A percentile compares a stretch with the other conserved stretches of the same genome.
phyloP scores from a whole-genome alignment of 2,888 invertebrate genomes.

The Melanostoma mellinum region DNA sequence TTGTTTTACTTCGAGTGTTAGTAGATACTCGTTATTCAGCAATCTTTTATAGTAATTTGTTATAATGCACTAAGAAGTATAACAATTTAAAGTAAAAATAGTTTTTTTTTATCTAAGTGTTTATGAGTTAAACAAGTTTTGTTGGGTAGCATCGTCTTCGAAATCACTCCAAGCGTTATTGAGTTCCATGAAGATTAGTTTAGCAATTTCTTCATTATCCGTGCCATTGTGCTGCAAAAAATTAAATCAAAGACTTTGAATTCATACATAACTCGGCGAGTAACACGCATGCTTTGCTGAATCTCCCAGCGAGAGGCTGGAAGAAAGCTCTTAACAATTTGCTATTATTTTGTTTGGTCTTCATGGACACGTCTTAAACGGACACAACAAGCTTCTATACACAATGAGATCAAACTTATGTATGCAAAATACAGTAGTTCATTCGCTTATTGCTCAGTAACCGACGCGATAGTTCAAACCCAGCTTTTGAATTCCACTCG shows the following conservation, averaged over 20 bases:
- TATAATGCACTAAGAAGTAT: slow-evolving; percentile 14
- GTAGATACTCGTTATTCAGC: slow-evolving; percentile 19
- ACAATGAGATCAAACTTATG: no score
- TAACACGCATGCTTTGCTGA: background rate
- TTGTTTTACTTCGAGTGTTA: slow-evolving; percentile 12
- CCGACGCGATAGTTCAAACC: no score
- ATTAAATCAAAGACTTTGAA: slow-evolving; percentile 30
- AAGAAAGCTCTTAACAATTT: no score
- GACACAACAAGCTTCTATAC: no score
- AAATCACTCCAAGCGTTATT: slow-evolving; percentile 99
- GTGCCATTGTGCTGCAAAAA: slow-evolving; percentile 93
- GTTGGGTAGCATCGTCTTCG: slow-evolving; percentile 89
- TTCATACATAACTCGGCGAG: slow-evolving; percentile 56
- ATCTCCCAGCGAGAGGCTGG: no score
- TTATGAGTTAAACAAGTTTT: slow-evolving; percentile 85
- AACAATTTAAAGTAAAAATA: slow-evolving; percentile 31
- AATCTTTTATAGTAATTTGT: slow-evolving; percentile 1
- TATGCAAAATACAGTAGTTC: no score
- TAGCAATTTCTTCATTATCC: slow-evolving; percentile 95
- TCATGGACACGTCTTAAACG: no score
- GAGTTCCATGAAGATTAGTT: slow-evolving; percentile 98
- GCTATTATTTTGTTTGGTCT: no score
- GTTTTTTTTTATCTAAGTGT: slow-evolving; percentile 49
- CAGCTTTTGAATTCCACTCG: no score
- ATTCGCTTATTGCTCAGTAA: no score